phyloP scores from a whole-genome alignment of 2,113 vertebrate genomes.

The Heliornis fulica region DNA sequence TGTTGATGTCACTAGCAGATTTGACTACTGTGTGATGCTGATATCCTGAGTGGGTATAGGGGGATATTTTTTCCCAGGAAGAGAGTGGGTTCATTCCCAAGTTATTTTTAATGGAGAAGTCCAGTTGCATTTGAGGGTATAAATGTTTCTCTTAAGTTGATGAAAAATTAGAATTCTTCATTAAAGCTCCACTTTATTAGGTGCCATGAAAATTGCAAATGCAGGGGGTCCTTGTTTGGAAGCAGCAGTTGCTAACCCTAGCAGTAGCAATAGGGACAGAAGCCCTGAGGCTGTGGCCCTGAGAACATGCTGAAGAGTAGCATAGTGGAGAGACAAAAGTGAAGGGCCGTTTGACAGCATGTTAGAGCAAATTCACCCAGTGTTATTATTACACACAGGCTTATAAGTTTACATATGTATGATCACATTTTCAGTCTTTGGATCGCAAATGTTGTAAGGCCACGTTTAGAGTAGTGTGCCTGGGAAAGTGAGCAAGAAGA shows the following conservation, averaged over 20 bases:
- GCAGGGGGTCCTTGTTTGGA: background rate
- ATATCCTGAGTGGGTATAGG: background rate
- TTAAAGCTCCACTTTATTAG: background rate
- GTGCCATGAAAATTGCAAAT: background rate
- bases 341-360: conserved; percentile 51
- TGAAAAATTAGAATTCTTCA: background rate
- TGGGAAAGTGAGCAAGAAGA: background rate
- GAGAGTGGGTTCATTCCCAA: background rate
- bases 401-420: conserved; percentile 19
- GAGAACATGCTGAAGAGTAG: conserved; percentile 15
- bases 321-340: conserved; percentile 6
- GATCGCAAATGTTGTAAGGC: background rate
- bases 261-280: background rate
- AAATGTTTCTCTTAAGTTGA: background rate
- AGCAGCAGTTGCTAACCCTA: conserved; percentile 31
- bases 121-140: background rate
- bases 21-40: background rate
- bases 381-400: background rate
- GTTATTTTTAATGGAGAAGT: background rate
- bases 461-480: background rate
- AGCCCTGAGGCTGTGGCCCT: conserved; percentile 20
- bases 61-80: background rate
- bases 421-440: conserved; percentile 30
- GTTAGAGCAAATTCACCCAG: conserved; percentile 18
- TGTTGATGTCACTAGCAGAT: background rate